Base-by-base conservation (phyloP, 2,888 invertebrate genomes). In the Eupeodes latifasciatus region DNA sequence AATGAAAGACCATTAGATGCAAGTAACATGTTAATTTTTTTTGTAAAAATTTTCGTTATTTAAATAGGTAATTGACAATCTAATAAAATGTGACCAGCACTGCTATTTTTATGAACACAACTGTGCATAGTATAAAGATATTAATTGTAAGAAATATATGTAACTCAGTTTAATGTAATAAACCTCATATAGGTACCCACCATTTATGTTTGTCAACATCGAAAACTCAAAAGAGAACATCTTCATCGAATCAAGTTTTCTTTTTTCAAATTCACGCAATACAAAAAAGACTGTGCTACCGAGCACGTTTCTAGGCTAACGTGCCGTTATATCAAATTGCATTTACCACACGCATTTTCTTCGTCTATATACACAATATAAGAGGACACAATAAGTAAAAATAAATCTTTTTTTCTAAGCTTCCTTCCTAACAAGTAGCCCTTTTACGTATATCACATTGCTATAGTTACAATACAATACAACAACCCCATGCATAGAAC, bases 261-360 rank as follows among this genome's bases (percentile, higher is more conserved):
- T 69, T 40, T 49, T 62, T 79, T 67, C 3, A 47, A 34, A 12
- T 40, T 44, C 49, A 49, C 44, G 47, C 44, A 59, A 47, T 61
- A 27, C 12, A 67, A 67, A 66, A 14, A 36, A 27, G 1, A 47
- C 47, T 3, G 34, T 16, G 19, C 5, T 49, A 34, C 19, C 4
- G 19, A 49, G 49, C 27, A 83, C 80, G 80, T 87, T 87, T 83
- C 71, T 83, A 80, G 87, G 83, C 76, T 87, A 87, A 61, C 76
- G 72, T 82, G 76, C 47, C 81, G 51, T 76, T 34, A 16, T 16
- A 76, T 72, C 69, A 53, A 66, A 81, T 51, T 47, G 10, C 51
- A 71, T 51, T 27, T 69, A 86, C 27, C 36, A 19, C 67, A 79
- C 80, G 76, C 76, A 81, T 72, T 55, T 71, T 59, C 59, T 53